Base-by-base conservation (phyloP, 2,113 vertebrate genomes). In the Elanus axillaris region DNA sequence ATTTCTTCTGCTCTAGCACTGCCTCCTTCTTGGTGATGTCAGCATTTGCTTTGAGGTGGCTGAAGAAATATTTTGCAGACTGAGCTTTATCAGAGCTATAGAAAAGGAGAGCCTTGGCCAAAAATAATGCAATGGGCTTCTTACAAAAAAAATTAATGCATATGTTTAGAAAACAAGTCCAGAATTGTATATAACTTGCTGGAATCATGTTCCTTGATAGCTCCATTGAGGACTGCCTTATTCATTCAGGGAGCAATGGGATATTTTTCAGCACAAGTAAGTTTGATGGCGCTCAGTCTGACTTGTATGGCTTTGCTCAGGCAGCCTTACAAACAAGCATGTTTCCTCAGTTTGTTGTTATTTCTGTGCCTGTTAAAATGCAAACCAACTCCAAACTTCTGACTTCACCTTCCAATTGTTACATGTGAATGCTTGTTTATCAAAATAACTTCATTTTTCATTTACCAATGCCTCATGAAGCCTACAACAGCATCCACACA, bases 261-360 rank as follows among this genome's bases (percentile, higher is more conserved):
- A 64, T 90, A 89, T 88, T 94, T 89, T 48, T 94, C 66, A 94
- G 34, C 40, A 45, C 74, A 86, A 93, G 21, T 42, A 75, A 79
- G 40, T 91, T 88, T 90, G 87, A 84, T 89, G 73, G 74, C 64
- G 68, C 64, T 92, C 58, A 71, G 69, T 97, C 93, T 89, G 79
- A 72, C 40, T 89, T 15, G 13, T 55, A 68, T 11, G 19, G n/a
- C 40, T 96, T 86, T 91, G 83, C 72, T 92, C 47, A 88, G 76
- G 60, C 83, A 91, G 84, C 36, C 45, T 76, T 68, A 68, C 45
- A 87, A 88, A 77, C 48, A 67, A 64, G 20, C 29, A 18, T 25
- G 22, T 90, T 81, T 94, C 79, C 73, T 91, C 43, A 72, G 45
- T 78, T 91, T 86, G 82, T 87, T 88, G 68, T 53, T 81, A 26